A percentile compares a stretch with the other conserved stretches of the same genome.
These are phyloP conservation scores for Coecobrya sp. DNA, from an alignment of 2,888 invertebrate species.

Conservation along the genomic window DNA sequence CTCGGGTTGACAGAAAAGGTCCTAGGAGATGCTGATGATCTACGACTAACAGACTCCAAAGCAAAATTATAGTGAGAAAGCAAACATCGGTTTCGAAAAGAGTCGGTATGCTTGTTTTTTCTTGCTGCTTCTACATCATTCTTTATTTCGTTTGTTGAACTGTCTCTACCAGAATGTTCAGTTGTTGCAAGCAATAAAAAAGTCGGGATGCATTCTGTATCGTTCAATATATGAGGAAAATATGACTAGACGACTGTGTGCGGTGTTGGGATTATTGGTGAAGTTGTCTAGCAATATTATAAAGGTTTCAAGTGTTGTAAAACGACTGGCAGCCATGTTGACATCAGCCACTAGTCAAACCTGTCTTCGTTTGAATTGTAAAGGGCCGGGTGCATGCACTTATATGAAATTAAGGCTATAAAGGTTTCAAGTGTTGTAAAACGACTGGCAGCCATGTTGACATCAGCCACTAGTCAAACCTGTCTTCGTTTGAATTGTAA, in stretches of 20 bases:
- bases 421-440: neutral
- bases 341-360: constrained; percentile 1
- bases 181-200: constrained; percentile 52
- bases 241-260: too few relatives aligned
- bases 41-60: neutral
- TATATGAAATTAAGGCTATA: neutral
- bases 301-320: neutral
- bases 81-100: constrained; percentile 29
- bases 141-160: constrained; percentile 16
- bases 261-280: too few relatives aligned
- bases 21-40: constrained; percentile 53
- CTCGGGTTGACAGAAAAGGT: constrained; percentile 68
- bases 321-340: neutral
- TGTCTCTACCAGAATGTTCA: constrained; percentile 47
- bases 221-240: constrained; percentile 41
- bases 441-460: neutral
- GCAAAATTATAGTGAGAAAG: neutral
- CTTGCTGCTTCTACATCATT: neutral
- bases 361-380: neutral
- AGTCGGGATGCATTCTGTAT: constrained; percentile 29
- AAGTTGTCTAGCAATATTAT: too few relatives aligned
- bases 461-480: constrained; percentile 5
- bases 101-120: neutral
- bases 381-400: neutral
- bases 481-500: neutral